phyloP scores from a whole-genome alignment of 2,888 invertebrate species.

The Melolontha melolontha region DNA sequence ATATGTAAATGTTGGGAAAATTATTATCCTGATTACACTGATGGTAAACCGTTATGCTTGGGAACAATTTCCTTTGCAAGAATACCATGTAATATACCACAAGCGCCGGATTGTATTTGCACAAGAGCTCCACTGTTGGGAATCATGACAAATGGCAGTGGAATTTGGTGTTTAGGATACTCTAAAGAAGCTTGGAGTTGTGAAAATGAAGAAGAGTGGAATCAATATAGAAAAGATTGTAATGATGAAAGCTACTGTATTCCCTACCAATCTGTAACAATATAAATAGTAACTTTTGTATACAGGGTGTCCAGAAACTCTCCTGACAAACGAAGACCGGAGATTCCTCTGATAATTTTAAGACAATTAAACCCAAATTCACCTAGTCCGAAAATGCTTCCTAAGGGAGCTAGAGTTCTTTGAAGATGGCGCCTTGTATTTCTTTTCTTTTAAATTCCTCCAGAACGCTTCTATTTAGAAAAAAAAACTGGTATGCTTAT shows the following conservation, averaged over 20 bases:
- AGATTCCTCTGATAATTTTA: too few relatives aligned
- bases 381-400: too few relatives aligned
- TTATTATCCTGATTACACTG: not conserved
- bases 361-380: too few relatives aligned
- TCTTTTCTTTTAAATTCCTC: too few relatives aligned
- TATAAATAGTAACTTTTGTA: too few relatives aligned
- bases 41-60: not conserved
- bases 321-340: too few relatives aligned
- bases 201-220: constrained; percentile 22
- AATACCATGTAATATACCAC: constrained; percentile 21
- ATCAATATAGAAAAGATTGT: constrained; percentile 7
- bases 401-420: too few relatives aligned
- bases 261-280: too few relatives aligned
- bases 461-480: too few relatives aligned
- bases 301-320: too few relatives aligned
- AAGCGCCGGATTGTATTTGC: constrained; percentile 9
- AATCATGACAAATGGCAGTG: constrained; percentile 1
- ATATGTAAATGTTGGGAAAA: constrained; percentile 20
- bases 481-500: too few relatives aligned
- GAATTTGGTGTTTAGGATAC: constrained; percentile 3
- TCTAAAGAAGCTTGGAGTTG: not conserved
- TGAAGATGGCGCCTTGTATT: too few relatives aligned
- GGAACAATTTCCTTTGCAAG: not conserved
- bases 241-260: constrained; percentile 15
- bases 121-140: not conserved